Base-by-base conservation (phyloP, 2,797 vertebrate species). In the Coluber constrictor region DNA sequence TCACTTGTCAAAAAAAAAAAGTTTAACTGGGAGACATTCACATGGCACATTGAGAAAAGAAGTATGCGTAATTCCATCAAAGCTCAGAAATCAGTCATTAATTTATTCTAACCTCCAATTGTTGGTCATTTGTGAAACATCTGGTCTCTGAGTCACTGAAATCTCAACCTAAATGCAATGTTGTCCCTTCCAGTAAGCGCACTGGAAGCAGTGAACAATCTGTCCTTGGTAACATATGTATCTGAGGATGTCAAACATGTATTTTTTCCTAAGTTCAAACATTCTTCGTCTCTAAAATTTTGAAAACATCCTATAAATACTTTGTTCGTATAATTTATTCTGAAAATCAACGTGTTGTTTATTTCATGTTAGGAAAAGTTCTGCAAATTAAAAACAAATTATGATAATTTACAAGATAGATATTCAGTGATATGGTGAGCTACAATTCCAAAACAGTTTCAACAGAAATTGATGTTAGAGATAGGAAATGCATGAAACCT, bases 61-160 rank as follows among this genome's bases (percentile, higher is more conserved):
- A 98, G 98, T 98, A 98, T 98, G 98, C 98, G 98, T 99, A 99
- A 99, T 99, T 98, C 99, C 99, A 99, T 99, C 99, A 99, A 99
- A 99, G 99, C 98, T 98, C 97, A 98, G 98, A 99, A 99, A 99
- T 99, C 98, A 98, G 97, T 98, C 98, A 99, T 99, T 99, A 98
- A 99, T 99, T 99, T 99, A 99, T 99, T 98, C 98, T 97, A 98
- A 97, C 98, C 96, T 97, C 96, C 97, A 95, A 97, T 98, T 98
- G 98, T 98, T 98, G 98, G 98, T 98, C 97, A 98, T 98, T 98
- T 99, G 97, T 97, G 97, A 98, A 98, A 98, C 98, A 98, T 99
- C 98, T 99, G 98, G 98, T 98, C 98, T 97, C 97, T 95, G 97
- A 97, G 97, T 97, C 97, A 94, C 96, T 97, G 96, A 97, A 98